These are phyloP conservation scores for Spinus pinus DNA, from an alignment of 2,797 vertebrate species.

Conservation along the genomic window DNA sequence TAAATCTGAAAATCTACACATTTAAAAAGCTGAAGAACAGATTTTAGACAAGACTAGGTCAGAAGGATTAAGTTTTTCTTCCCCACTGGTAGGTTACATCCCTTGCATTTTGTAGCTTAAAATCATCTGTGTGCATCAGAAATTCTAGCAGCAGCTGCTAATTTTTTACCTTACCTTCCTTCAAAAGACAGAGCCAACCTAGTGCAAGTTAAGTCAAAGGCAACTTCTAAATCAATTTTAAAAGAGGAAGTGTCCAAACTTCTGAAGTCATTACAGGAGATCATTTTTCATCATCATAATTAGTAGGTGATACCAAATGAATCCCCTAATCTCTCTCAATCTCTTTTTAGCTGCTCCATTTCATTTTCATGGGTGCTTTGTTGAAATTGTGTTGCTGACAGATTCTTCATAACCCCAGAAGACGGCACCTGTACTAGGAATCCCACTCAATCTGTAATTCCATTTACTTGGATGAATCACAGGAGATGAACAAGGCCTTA, in stretches of 20 bases:
- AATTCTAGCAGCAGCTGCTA: not conserved
- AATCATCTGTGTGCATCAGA: not conserved
- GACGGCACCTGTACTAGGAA: not conserved
- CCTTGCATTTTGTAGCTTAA: not conserved
- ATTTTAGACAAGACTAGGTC: not conserved
- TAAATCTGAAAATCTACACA: not conserved
- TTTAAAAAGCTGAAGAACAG: not conserved
- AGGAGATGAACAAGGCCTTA: not conserved
- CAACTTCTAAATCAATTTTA: not conserved
- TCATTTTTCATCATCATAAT: not conserved
- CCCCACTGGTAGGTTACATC: not conserved
- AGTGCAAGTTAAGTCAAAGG: not conserved
- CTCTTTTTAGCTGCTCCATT: not conserved
- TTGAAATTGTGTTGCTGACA: not conserved
- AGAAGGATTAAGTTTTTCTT: not conserved
- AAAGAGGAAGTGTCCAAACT: not conserved
- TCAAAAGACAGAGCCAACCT: not conserved
- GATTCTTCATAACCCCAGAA: not conserved
- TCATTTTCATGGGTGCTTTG: not conserved
- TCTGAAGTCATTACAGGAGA: not conserved
- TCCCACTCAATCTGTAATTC: not conserved
- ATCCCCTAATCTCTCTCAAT: not conserved
- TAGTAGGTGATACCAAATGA: rapidly evolving
- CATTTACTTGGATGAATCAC: not conserved
- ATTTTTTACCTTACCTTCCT: not conserved